Conservation (phyloP, 1,140 invertebrate species). For the Eriosoma lanigerum region DNA sequence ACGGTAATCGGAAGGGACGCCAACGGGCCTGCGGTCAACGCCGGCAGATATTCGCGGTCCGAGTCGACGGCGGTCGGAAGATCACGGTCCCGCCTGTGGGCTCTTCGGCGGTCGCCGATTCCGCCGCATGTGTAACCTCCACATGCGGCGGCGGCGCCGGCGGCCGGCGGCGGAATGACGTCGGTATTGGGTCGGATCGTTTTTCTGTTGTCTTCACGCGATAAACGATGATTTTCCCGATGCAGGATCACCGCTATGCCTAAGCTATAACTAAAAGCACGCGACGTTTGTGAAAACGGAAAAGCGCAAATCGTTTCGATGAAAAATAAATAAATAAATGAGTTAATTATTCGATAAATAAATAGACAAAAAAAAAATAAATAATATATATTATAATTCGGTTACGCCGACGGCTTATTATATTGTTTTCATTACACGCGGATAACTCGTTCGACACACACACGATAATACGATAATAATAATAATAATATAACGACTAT, state of each 20-base stretch:
- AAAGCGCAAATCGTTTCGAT: not conserved
- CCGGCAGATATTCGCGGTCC: not conserved
- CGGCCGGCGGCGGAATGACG: slow-evolving; percentile 38
- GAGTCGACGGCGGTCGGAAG: not conserved
- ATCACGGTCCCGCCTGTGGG: not conserved
- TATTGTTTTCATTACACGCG: not conserved
- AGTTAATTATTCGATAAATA: not conserved
- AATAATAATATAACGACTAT: too few species aligned
- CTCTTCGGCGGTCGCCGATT: slow-evolving; percentile 39
- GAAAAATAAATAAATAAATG: not conserved
- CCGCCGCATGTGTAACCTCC: slow-evolving; percentile 41
- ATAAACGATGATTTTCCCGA: not conserved
- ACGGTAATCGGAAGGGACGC: not conserved
- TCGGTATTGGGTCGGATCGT: not conserved
- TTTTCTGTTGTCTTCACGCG: not conserved
- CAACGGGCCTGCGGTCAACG: not conserved
- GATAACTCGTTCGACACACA: not conserved
- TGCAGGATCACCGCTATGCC: too few species aligned
- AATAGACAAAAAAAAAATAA: not conserved
- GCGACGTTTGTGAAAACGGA: not conserved
- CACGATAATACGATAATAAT: not conserved
- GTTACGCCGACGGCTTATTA: not conserved
- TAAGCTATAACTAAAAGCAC: too few species aligned
- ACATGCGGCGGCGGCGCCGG: slow-evolving; percentile 46
- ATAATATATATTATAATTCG: not conserved